phyloP scores from a whole-genome alignment of 2,888 invertebrate genomes.

The Acrobasis consociella region DNA sequence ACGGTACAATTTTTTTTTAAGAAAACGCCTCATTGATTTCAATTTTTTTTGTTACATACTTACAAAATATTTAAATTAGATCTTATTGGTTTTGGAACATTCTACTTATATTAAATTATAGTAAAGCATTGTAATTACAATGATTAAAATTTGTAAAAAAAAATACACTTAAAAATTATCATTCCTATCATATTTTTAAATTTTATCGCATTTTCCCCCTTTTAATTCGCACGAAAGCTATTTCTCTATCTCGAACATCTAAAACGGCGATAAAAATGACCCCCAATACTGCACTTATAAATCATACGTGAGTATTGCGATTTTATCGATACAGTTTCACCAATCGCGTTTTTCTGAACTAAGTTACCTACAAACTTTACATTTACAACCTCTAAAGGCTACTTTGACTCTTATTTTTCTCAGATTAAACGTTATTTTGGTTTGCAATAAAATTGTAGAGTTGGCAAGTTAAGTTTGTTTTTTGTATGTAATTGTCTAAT shows the following conservation, averaged over 20 bases:
- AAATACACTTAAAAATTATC: too few species aligned
- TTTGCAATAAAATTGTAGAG: background rate
- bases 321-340: constrained; percentile 27
- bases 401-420: background rate
- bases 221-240: constrained; percentile 20
- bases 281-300: constrained; percentile 32
- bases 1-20: too few species aligned
- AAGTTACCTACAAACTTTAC: background rate
- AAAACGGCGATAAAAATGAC: constrained; percentile 27
- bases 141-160: too few species aligned
- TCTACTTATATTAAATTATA: too few species aligned
- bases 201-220: constrained; percentile 3
- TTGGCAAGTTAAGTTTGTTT: constrained; percentile 28
- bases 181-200: background rate
- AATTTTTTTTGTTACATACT: too few species aligned
- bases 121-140: too few species aligned
- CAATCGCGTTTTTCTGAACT: constrained; percentile 23
- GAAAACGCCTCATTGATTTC: too few species aligned
- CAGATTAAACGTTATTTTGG: background rate
- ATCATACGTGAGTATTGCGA: constrained; percentile 30
- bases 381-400: background rate
- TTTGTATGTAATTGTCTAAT: constrained; percentile 64
- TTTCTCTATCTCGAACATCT: constrained; percentile 13
- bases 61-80: too few species aligned
- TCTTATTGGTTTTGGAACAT: too few species aligned